Base-by-base conservation (phyloP, 2,888 invertebrate species). In the Luffia ferchaultella region DNA sequence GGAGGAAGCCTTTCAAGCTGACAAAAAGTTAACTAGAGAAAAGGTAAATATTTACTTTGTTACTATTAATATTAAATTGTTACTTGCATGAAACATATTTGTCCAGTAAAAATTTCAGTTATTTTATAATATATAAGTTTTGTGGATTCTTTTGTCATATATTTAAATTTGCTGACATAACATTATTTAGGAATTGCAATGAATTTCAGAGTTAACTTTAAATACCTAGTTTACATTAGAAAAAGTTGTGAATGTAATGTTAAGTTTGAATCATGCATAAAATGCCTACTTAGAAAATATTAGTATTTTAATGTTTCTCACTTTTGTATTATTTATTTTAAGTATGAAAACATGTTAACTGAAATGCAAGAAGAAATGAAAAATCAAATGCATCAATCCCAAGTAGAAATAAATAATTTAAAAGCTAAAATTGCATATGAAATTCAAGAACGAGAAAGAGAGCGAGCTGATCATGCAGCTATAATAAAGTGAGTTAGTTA, bases 1-100 rank as follows among this genome's bases (percentile, higher is more conserved):
- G 88, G 95, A 96, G 73, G 90, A 92, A 48, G 91, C 89, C 44
- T 95, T 93, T 68, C 91, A 93, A 61, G 85, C 86, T 12, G 92
- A 92, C 61, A 90, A 89, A 59, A 90, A 89, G 63, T 68, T 79
- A n/a, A 82, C 82, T 0, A 71, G 82, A 55, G 85, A 85, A 55
- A 79, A 74, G 60, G 92, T 90, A 58, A 55, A 68, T 18, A 5
- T 5, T 43, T 9, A 9, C 16, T 43, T 43, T n/a, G 5, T 16
- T 43, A 40, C 12, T 40, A 40, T 40, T 40, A 40, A 9, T n/a
- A n/a, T n/a, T n/a, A 40, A 40, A 9, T 12, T 12, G 7, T 40
- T 7, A 40, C 7, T 40, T 40, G 7, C 7, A 40, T 40, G 12
- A 40, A 40, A 7, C 40, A 40, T 9, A 9, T 7, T 40, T 7